These are phyloP conservation scores for Sinohyriopsis cumingii DNA, from an alignment of 2,888 invertebrate genomes.

Conservation along the genomic window DNA sequence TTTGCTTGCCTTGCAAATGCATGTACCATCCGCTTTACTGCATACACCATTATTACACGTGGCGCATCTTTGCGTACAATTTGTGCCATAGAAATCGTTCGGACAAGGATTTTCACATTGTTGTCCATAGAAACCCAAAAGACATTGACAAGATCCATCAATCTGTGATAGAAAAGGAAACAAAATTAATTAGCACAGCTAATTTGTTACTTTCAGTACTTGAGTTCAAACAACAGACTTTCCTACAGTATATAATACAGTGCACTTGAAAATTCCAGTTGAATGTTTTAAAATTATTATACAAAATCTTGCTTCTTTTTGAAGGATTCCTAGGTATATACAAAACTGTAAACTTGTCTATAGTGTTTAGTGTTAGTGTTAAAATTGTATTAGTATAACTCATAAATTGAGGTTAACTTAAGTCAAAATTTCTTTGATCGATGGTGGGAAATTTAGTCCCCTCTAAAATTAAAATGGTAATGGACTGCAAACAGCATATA, in stretches of 20 bases:
- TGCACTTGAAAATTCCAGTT: not conserved
- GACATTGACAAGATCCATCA: slow-evolving; percentile 46
- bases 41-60: slow-evolving; percentile 39
- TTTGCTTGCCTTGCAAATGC: slow-evolving; percentile 36
- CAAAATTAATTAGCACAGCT: not conserved
- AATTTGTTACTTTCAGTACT: not conserved
- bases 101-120: slow-evolving; percentile 44
- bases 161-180: slow-evolving; percentile 15
- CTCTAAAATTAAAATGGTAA: too few species aligned
- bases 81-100: slow-evolving; percentile 45
- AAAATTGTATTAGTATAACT: too few species aligned
- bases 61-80: slow-evolving; percentile 40
- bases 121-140: slow-evolving; percentile 40
- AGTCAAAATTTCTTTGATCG: too few species aligned
- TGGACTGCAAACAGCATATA: too few species aligned
- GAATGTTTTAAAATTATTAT: too few species aligned
- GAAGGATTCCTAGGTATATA: too few species aligned
- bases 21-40: slow-evolving; percentile 44
- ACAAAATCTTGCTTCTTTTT: too few species aligned
- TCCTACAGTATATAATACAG: not conserved
- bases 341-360: too few species aligned
- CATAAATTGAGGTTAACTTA: too few species aligned
- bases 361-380: too few species aligned
- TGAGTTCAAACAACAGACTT: not conserved
- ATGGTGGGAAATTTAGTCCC: too few species aligned